Evolutionary conservation across 2,113 vertebrate species (phyloP).

Genomic region (Semnopithecus entellus): DNA sequence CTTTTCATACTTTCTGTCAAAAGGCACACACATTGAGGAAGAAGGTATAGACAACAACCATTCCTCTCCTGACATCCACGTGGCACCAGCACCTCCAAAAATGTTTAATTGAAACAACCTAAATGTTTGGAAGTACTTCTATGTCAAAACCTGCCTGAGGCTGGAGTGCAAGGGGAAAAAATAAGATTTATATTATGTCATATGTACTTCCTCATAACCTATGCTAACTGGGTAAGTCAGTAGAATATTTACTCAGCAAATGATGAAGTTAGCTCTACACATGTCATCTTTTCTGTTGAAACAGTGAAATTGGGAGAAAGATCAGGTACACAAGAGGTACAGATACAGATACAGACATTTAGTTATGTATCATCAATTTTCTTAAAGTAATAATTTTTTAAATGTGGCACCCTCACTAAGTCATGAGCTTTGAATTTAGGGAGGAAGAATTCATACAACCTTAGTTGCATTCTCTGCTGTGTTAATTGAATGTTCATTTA

Average conservation of each 20-base stretch:
- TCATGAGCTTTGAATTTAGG: background rate
- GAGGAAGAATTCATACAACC: background rate
- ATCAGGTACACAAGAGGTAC: background rate
- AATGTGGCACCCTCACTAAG: background rate
- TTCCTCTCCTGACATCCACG: conserved; percentile 56
- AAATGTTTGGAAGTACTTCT: background rate
- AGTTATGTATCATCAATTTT: background rate
- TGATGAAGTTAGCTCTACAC: background rate
- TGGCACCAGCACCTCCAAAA: background rate
- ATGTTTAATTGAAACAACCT: background rate
- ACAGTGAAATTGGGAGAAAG: background rate
- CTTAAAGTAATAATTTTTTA: background rate
- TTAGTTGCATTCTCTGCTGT: background rate
- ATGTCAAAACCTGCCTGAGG: background rate
- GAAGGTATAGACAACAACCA: conserved; percentile 55
- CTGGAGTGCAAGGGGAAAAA: background rate
- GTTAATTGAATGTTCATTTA: background rate
- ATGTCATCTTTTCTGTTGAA: background rate
- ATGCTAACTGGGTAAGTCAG: background rate
- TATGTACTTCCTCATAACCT: background rate
- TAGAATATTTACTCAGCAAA: background rate
- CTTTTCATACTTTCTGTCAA: conserved; percentile 72
- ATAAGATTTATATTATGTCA: background rate
- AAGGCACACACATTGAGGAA: conserved; percentile 76
- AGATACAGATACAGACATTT: background rate